Evolutionary conservation across 2,888 invertebrate genomes (phyloP).

Genomic region (Drosophila tanythrix): DNA sequence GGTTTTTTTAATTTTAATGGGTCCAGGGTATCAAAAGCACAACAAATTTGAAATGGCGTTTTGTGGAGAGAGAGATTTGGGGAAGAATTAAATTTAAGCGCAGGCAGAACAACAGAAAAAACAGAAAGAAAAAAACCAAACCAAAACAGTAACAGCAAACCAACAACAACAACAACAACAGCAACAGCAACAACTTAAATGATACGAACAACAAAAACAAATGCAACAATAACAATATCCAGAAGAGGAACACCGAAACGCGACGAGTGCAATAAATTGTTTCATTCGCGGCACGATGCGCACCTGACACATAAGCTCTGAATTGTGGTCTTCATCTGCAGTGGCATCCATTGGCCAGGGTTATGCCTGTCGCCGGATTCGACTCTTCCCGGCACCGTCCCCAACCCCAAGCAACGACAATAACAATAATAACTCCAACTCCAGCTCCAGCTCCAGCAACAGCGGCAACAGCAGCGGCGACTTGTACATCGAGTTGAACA

Average conservation of each 20-base stretch:
- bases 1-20: background rate
- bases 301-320: conserved; percentile 76
- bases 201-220: conserved; percentile 21
- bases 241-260: conserved; percentile 23
- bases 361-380: conserved; percentile 35
- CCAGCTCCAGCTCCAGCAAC: conserved; percentile 26
- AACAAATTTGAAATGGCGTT: conserved; percentile 44
- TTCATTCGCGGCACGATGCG: conserved; percentile 73
- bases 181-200: conserved; percentile 2
- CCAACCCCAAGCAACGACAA: conserved; percentile 15
- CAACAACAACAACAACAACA: conserved; percentile 10
- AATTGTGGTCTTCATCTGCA: conserved; percentile 75
- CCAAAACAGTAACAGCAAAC: background rate
- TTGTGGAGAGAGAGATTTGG: conserved; percentile 37
- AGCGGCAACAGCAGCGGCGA: conserved; percentile 28
- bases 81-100: conserved; percentile 69
- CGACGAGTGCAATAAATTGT: conserved; percentile 72
- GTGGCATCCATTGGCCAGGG: conserved; percentile 35
- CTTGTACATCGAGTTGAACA: conserved; percentile 64
- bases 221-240: conserved; percentile 16
- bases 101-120: conserved; percentile 43
- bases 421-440: conserved; percentile 38
- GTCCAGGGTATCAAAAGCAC: background rate
- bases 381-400: conserved; percentile 11
- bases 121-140: background rate